Evolutionary conservation across 2,113 vertebrate genomes (phyloP).

Genomic region (Ondatra zibethicus): DNA sequence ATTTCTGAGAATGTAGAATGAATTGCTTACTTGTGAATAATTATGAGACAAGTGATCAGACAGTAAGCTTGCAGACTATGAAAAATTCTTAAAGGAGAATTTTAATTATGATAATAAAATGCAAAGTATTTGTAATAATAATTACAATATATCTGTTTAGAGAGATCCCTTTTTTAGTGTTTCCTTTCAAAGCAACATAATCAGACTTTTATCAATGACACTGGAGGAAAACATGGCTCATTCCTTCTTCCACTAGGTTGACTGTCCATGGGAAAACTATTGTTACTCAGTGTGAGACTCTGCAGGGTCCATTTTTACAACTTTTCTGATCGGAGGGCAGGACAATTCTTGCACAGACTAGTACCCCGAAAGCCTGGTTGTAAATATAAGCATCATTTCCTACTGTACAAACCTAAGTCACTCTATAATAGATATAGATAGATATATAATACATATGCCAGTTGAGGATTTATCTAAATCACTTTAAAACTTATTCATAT

Average conservation of each 20-base stretch:
- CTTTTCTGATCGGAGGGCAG: background rate
- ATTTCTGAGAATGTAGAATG: conserved; percentile 61
- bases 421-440: background rate
- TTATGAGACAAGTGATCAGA: conserved; percentile 72
- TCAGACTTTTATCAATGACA: conserved; percentile 52
- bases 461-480: background rate
- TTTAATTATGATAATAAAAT: conserved; percentile 77
- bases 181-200: conserved; percentile 61
- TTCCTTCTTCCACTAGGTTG: conserved; percentile 19
- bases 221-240: conserved; percentile 38
- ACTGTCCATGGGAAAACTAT: background rate
- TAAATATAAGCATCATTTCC: background rate
- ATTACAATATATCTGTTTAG: conserved; percentile 65
- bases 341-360: background rate
- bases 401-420: background rate
- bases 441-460: background rate
- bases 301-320: background rate
- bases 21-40: conserved; percentile 74
- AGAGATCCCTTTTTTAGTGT: conserved; percentile 66
- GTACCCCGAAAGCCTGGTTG: background rate
- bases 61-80: conserved; percentile 63
- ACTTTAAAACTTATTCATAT: conserved; percentile 43
- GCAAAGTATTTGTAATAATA: conserved; percentile 73
- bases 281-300: background rate
- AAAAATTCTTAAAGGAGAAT: conserved; percentile 70